These are phyloP conservation scores for Pygmarrhopalites habei DNA, from an alignment of 1,140 invertebrate genomes.

Conservation along the genomic window DNA sequence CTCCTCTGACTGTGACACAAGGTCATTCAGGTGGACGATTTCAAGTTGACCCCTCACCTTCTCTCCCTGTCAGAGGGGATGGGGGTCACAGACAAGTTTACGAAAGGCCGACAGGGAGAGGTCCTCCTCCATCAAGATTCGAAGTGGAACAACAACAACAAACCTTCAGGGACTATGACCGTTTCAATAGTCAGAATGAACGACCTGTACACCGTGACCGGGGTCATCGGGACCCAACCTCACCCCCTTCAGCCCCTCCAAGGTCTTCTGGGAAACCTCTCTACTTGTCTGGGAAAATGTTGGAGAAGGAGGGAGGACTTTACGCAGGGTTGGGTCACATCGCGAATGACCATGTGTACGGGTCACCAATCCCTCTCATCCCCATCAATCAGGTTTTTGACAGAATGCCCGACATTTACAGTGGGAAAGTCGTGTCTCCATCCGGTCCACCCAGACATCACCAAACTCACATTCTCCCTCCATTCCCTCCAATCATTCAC, in stretches of 20 bases:
- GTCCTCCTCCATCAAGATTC: not conserved
- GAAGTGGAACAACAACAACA: not conserved
- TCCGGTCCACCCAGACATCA: not conserved
- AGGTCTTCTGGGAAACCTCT: conserved; percentile 34
- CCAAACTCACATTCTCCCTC: not conserved
- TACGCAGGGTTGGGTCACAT: conserved; percentile 32
- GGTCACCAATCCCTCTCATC: conserved; percentile 26
- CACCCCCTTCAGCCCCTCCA: not conserved
- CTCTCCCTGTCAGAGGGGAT: not conserved
- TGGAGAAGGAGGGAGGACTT: conserved; percentile 37
- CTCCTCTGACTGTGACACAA: not conserved
- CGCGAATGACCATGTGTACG: conserved; percentile 28
- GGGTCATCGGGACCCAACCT: not conserved
- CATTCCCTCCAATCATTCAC: not conserved
- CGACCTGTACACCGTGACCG: not conserved
- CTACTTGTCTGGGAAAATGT: conserved; percentile 34
- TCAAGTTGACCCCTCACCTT: not conserved
- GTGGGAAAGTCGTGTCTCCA: not conserved
- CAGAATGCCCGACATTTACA: conserved; percentile 6
- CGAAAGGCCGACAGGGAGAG: not conserved
- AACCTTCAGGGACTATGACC: not conserved
- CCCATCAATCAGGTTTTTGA: conserved; percentile 21
- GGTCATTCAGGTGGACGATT: not conserved
- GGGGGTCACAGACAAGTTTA: not conserved
- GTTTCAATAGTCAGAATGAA: not conserved